These are phyloP conservation scores for Ophioninae sp. DNA, from an alignment of 2,888 invertebrate species.

Conservation along the genomic window DNA sequence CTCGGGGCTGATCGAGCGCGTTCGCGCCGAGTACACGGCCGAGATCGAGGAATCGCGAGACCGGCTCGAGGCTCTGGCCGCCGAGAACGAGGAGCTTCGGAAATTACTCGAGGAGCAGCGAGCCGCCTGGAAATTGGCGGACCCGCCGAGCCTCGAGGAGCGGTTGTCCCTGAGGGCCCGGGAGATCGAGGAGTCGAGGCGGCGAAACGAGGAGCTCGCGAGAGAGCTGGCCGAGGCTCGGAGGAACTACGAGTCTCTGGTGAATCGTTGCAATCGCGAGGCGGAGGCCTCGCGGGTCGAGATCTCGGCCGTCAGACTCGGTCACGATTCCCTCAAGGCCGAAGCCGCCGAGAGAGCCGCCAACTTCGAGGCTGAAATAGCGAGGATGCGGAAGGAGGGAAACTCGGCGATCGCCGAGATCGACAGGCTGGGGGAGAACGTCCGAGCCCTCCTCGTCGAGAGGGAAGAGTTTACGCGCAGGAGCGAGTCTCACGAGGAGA, in stretches of 20 bases:
- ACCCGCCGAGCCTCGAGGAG: slow-evolving; percentile 61
- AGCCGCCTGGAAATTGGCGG: slow-evolving; percentile 68
- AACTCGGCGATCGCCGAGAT: slow-evolving; percentile 49
- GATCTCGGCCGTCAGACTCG: slow-evolving; percentile 68
- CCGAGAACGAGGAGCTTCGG: slow-evolving; percentile 85
- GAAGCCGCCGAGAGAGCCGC: slow-evolving; percentile 68
- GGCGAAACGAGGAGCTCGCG: slow-evolving; percentile 70
- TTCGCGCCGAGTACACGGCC: slow-evolving; percentile 68
- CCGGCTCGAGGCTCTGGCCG: slow-evolving; percentile 83
- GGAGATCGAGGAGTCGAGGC: slow-evolving; percentile 71
- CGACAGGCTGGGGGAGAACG: slow-evolving; percentile 58
- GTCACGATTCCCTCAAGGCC: slow-evolving; percentile 67
- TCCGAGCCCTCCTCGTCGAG: slow-evolving; percentile 63
- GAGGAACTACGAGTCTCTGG: slow-evolving; percentile 38
- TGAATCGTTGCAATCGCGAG: slow-evolving; percentile 53
- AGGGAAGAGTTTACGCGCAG: slow-evolving; percentile 77
- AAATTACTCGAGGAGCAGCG: slow-evolving; percentile 83
- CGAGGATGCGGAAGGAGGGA: slow-evolving; percentile 58
- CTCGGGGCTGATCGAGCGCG: slow-evolving; percentile 22
- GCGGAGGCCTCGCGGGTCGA: slow-evolving; percentile 67
- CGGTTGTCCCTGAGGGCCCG: slow-evolving; percentile 61
- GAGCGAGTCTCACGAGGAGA: slow-evolving; percentile 79
- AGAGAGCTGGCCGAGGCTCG: slow-evolving; percentile 61
- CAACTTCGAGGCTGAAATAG: slow-evolving; percentile 66
- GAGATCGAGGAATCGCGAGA: slow-evolving; percentile 83